Base-by-base conservation (phyloP, 2,113 vertebrate species). In the Athene cunicularia region DNA sequence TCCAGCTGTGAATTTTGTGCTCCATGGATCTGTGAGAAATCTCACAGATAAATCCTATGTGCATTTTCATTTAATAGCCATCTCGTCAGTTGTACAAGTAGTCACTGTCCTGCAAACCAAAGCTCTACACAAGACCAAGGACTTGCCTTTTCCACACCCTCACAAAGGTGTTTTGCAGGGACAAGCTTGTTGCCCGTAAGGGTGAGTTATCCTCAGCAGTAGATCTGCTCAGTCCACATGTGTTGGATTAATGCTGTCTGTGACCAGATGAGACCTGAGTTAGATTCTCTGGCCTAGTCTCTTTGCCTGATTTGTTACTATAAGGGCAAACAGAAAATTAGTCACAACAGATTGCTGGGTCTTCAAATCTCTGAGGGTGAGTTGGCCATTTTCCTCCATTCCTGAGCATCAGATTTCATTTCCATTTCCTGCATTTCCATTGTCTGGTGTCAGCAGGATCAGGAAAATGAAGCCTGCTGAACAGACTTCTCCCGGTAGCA, bases 1-100 rank as follows among this genome's bases (percentile, higher is more conserved):
- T 96, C 94, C 68, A 96, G 94, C 89, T 97, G 96, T 91, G 68
- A 80, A 89, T 9, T 52, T 81, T 0, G 0, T 8, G 1, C 18
- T 58, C 45, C 41, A 5, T 96, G 95, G 93, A 93, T 97, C 52
- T 97, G 96, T 96, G 95, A 97, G 86, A 97, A 95, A 71, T 52
- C 24, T 1, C 68, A 88, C 32, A 7, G 41, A 62, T 97, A 91
- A 95, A 86, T 66, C 55, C 32, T 12, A 14, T 17, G 9, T 71
- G 12, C 28, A 58, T 86, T 92, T 96, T 83, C 11, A 35, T 80
- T 59, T 86, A 49, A 32, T 39, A 86, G 23, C 2, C 0, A 39
- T 37, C 67, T 88, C 58, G 11, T 93, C 45, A 77, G 30, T 49
- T 14, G 8, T 84, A 43, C 35, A 43, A 66, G 41, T 35, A 45